Conservation (phyloP, 1,140 invertebrate species). For the Helicoverpa armigera region DNA sequence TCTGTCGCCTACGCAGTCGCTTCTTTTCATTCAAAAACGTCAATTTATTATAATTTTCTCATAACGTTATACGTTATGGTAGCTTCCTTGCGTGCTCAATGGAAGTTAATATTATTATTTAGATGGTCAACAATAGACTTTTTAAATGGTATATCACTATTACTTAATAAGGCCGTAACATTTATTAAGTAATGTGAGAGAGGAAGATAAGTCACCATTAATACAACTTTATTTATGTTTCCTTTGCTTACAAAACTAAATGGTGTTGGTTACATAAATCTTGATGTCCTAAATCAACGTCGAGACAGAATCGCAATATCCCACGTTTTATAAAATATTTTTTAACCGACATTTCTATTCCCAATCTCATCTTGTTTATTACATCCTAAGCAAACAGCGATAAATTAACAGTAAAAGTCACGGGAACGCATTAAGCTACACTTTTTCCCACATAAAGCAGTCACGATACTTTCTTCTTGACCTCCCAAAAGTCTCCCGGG, state of each 20-base stretch:
- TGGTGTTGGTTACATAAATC: neutral
- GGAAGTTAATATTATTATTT: conserved; percentile 33
- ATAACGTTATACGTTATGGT: conserved; percentile 56
- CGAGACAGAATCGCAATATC: neutral
- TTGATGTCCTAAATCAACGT: neutral
- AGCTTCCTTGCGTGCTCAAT: conserved; percentile 29
- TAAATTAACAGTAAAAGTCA: conserved; percentile 38
- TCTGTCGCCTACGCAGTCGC: conserved; percentile 29
- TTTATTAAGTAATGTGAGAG: conserved; percentile 35
- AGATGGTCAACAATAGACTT: conserved; percentile 21
- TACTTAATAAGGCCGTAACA: conserved; percentile 41
- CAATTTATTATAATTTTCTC: conserved; percentile 77
- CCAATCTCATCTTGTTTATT: conserved; percentile 5
- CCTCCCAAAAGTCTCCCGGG: neutral
- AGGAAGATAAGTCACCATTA: conserved; percentile 12
- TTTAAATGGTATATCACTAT: conserved; percentile 37
- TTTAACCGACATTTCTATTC: neutral
- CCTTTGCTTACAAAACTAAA: neutral
- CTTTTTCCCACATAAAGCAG: conserved; percentile 36
- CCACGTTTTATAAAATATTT: neutral
- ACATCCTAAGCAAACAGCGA: conserved; percentile 1
- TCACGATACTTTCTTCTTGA: conserved; percentile 36
- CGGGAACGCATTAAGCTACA: conserved; percentile 8
- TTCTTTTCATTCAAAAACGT: conserved; percentile 57
- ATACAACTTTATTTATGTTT: neutral